Conservation (phyloP, 1,140 invertebrate species). For the Aphelenchoides avenae region DNA sequence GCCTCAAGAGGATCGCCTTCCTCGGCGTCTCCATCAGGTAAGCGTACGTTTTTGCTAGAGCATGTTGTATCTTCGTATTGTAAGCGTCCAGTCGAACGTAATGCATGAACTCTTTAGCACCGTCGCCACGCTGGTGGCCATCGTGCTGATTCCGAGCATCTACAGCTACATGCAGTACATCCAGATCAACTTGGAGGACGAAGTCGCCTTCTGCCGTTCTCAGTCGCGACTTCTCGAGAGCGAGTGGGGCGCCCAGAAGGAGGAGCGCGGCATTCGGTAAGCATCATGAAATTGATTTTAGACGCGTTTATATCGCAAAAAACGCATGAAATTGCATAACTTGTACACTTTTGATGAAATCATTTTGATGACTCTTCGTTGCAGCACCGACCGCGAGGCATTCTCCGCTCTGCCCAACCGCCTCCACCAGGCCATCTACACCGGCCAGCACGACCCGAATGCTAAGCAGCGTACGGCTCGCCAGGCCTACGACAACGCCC, state of each 20-base stretch:
- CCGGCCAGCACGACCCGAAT: slow-evolving; percentile 3
- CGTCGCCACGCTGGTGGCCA: slow-evolving; percentile 38
- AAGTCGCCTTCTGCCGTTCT: slow-evolving; percentile 41
- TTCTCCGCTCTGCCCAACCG: slow-evolving; percentile 8
- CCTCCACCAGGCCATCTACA: slow-evolving; percentile 18
- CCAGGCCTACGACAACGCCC: slow-evolving; percentile 7
- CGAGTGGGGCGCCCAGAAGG: no score
- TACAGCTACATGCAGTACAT: slow-evolving; percentile 50
- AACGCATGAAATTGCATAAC: not conserved
- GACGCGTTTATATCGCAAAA: slow-evolving; percentile 1
- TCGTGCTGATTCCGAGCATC: slow-evolving; percentile 39
- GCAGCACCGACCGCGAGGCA: slow-evolving; percentile 4
- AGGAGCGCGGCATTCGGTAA: no score
- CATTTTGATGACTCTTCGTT: not conserved
- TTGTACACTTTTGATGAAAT: not conserved
- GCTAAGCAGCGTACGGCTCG: not conserved
- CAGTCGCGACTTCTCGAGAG: not conserved
- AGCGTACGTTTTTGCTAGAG: no score
- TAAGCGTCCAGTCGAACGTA: not conserved
- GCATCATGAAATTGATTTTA: not conserved
- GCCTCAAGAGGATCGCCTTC: not conserved
- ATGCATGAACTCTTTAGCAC: slow-evolving; percentile 25
- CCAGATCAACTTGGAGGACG: slow-evolving; percentile 37
- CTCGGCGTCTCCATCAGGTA: slow-evolving; percentile 3
- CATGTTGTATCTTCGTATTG: slow-evolving; percentile 36